These are phyloP conservation scores for Platalea minor DNA, from an alignment of 2,797 vertebrate genomes.

Conservation along the genomic window DNA sequence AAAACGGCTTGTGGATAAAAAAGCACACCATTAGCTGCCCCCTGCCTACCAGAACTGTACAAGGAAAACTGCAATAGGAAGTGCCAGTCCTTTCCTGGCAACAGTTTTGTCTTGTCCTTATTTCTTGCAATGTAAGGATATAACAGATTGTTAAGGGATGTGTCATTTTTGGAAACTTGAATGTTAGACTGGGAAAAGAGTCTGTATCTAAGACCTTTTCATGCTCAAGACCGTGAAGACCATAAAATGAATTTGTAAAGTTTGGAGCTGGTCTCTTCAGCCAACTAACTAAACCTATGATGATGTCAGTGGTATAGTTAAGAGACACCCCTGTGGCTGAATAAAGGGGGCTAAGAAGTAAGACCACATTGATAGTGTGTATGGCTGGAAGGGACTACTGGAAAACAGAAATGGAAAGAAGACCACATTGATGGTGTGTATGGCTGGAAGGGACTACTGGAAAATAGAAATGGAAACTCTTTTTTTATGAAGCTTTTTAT, in stretches of 20 bases:
- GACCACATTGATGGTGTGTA: neutral
- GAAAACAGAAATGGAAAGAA: neutral
- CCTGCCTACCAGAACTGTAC: neutral
- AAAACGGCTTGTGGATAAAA: neutral
- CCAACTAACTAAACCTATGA: neutral
- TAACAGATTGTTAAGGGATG: neutral
- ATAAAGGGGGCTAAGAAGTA: neutral
- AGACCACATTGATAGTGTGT: neutral
- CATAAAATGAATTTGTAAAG: neutral
- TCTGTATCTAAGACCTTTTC: neutral
- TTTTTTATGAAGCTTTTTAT: constrained; percentile 41
- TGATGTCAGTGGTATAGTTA: neutral
- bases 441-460: neutral
- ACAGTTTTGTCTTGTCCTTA: neutral
- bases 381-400: neutral
- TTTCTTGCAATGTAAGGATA: neutral
- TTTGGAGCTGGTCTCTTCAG: neutral
- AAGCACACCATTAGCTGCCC: neutral
- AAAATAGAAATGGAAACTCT: neutral
- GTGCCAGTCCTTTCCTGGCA: neutral
- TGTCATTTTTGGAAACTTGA: neutral
- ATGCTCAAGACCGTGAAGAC: neutral
- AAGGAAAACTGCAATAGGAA: neutral
- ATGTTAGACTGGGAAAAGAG: neutral
- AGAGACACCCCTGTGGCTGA: neutral